These are phyloP conservation scores for Pseudomugil gertrudae DNA, from an alignment of 2,797 vertebrate genomes.

Conservation along the genomic window DNA sequence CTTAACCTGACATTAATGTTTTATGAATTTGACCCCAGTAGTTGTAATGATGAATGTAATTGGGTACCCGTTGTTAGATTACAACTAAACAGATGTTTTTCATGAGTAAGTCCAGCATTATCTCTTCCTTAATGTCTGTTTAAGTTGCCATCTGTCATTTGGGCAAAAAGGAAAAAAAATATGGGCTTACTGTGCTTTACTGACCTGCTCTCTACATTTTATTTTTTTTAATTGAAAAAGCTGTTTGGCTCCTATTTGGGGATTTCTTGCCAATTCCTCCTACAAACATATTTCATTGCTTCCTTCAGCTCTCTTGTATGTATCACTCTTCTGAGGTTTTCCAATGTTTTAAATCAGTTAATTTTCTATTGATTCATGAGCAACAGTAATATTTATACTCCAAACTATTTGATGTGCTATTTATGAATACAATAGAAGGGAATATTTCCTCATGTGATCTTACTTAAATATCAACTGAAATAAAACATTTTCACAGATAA, in stretches of 20 bases:
- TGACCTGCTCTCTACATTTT: not conserved
- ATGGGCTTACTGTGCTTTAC: not conserved
- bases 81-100: conserved; percentile 68
- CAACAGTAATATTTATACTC: not conserved
- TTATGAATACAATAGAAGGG: too few relatives aligned
- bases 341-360: not conserved
- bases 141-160: conserved; percentile 59
- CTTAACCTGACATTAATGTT: conserved; percentile 77
- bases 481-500: not conserved
- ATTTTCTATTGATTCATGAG: not conserved
- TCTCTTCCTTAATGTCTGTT: conserved; percentile 59
- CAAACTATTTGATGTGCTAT: too few relatives aligned
- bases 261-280: not conserved
- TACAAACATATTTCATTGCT: not conserved
- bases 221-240: not conserved
- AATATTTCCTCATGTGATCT: not conserved
- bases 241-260: too few relatives aligned
- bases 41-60: conserved; percentile 72
- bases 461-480: not conserved
- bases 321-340: not conserved
- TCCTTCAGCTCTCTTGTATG: not conserved
- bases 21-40: conserved; percentile 76
- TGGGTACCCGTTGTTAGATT: conserved; percentile 55
- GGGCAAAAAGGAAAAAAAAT: not conserved
- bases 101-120: conserved; percentile 42